These are phyloP conservation scores for Drosophila tristis DNA, from an alignment of 1,140 invertebrate genomes.

Conservation along the genomic window DNA sequence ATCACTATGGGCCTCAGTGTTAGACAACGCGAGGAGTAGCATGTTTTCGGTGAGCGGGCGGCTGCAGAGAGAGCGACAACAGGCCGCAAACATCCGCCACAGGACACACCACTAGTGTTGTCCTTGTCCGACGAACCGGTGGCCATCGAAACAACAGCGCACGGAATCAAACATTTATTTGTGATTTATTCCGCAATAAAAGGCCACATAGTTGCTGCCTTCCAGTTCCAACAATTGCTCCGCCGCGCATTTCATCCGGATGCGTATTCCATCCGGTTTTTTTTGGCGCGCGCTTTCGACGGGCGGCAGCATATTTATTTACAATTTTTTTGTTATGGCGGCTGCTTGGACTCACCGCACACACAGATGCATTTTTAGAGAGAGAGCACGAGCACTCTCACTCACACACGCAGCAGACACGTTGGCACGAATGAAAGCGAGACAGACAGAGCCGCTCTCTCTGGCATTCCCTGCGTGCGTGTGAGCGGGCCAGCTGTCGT, in stretches of 20 bases:
- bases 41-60: slow-evolving; percentile 16
- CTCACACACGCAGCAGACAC: slow-evolving; percentile 42
- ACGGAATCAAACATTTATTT: slow-evolving; percentile 32
- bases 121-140: slow-evolving; percentile 48
- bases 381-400: slow-evolving; percentile 19
- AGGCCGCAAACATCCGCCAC: slow-evolving; percentile 36
- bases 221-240: not conserved
- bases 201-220: not conserved
- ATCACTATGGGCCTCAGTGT: slow-evolving; percentile 16
- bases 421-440: slow-evolving; percentile 51
- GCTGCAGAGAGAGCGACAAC: slow-evolving; percentile 10
- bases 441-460: slow-evolving; percentile 21
- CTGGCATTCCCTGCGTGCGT: slow-evolving; percentile 8
- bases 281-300: slow-evolving; percentile 14
- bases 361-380: slow-evolving; percentile 16
- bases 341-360: slow-evolving; percentile 41
- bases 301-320: slow-evolving; percentile 38
- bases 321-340: slow-evolving; percentile 53
- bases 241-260: not conserved
- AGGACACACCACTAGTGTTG: slow-evolving; percentile 37
- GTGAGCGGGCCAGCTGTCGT: slow-evolving; percentile 25
- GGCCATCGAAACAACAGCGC: slow-evolving; percentile 38
- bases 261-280: slow-evolving; percentile 12
- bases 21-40: slow-evolving; percentile 4
- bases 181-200: slow-evolving; percentile 17